Evolutionary conservation across 1,140 invertebrate species (phyloP).

Genomic region (Drusus annulatus): DNA sequence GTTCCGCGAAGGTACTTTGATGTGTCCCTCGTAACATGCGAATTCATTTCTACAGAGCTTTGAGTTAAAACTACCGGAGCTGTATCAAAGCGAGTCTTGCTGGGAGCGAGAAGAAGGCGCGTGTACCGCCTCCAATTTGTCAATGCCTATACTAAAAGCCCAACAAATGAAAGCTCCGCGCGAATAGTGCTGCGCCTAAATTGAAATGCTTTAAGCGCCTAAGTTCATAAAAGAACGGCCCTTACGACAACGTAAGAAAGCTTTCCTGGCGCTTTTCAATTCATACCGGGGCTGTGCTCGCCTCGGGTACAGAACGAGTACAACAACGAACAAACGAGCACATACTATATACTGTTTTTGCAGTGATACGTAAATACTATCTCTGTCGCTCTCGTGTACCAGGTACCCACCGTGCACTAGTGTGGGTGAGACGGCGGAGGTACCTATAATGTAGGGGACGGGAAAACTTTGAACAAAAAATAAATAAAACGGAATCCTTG

Average conservation of each 20-base stretch:
- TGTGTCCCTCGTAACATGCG: slow-evolving; percentile 38
- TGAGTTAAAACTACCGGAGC: slow-evolving; percentile 50
- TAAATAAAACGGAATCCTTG: slow-evolving; percentile 35
- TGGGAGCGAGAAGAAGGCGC: slow-evolving; percentile 43
- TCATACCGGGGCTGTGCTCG: slow-evolving; percentile 30
- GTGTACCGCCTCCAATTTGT: slow-evolving; percentile 57
- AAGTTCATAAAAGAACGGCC: slow-evolving; percentile 56
- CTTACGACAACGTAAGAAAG: slow-evolving; percentile 49
- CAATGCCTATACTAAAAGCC: slow-evolving; percentile 57
- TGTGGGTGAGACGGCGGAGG: no score
- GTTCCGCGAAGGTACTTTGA: slow-evolving; percentile 38
- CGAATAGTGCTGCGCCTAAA: slow-evolving; percentile 48
- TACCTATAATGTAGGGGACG: not conserved
- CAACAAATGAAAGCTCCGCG: slow-evolving; percentile 57
- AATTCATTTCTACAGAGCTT: slow-evolving; percentile 52
- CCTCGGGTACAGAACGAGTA: slow-evolving; percentile 15
- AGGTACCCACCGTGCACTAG: no score
- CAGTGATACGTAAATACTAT: slow-evolving; percentile 29
- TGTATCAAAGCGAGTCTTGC: slow-evolving; percentile 50
- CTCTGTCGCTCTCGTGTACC: not conserved
- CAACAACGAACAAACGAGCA: slow-evolving; percentile 17
- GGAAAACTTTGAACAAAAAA: slow-evolving; percentile 21
- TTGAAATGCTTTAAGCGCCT: slow-evolving; percentile 57
- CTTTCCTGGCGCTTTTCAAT: slow-evolving; percentile 52
- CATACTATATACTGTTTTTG: slow-evolving; percentile 12